Percentiles rank a stretch among this genome's conserved stretches.
These are phyloP conservation scores for Pristionchus japonicus DNA, from an alignment of 2,888 invertebrate genomes.

Conservation along the genomic window DNA sequence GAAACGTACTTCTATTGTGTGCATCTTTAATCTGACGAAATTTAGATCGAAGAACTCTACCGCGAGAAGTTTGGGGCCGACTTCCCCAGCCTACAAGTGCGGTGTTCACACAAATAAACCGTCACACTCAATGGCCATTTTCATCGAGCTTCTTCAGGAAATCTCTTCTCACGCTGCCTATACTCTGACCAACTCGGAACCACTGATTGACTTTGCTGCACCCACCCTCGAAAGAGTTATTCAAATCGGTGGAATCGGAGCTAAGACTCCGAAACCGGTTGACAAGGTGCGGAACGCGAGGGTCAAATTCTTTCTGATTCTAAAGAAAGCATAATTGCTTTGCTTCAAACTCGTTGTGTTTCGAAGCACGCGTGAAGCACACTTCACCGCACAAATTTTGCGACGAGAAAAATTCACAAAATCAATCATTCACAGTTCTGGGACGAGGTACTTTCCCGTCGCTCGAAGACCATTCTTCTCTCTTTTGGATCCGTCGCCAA, in stretches of 20 bases:
- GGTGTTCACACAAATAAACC: too few species aligned
- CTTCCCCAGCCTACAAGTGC: neutral
- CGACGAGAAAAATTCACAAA: neutral
- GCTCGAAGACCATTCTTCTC: neutral
- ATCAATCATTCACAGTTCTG: neutral
- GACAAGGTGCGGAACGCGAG: too few species aligned
- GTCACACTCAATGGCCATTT: too few species aligned
- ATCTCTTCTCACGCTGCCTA: neutral
- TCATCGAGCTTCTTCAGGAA: neutral
- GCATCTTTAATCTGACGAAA: neutral
- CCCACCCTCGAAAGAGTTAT: neutral
- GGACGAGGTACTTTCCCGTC: neutral
- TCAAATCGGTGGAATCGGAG: neutral
- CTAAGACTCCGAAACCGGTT: neutral
- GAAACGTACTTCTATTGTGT: too few species aligned
- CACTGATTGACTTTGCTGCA: neutral
- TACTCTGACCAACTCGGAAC: neutral
- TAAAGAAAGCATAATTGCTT: neutral
- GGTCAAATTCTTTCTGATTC: neutral
- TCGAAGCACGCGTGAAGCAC: neutral
- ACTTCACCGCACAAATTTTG: neutral
- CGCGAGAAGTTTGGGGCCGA: neutral
- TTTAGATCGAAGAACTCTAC: neutral
- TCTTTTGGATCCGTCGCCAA: constrained; percentile 27
- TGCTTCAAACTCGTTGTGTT: neutral